Conservation (phyloP, 2,888 invertebrate species). For the Gari tellinella region DNA sequence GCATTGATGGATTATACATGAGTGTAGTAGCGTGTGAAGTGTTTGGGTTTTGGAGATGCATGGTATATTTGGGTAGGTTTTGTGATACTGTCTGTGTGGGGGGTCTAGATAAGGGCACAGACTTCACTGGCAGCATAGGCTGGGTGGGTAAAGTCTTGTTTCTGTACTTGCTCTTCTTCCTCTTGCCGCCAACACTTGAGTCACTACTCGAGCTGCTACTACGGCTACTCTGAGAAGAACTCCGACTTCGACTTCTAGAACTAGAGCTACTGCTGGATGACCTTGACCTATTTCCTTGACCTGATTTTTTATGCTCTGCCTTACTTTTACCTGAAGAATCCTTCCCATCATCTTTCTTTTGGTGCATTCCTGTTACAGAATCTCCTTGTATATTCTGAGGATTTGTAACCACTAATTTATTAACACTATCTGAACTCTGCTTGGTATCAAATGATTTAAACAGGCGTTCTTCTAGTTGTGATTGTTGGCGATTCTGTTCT, state of each 20-base stretch:
- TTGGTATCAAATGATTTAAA: constrained; percentile 51
- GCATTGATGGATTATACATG: constrained; percentile 27
- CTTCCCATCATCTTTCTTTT: not conserved
- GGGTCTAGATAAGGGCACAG: not conserved
- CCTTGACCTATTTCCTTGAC: constrained; percentile 14
- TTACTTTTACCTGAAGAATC: constrained; percentile 9
- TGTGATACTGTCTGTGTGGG: constrained; percentile 11
- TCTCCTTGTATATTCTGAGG: constrained; percentile 6
- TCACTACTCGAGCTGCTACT: constrained; percentile 64
- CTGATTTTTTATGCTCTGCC: constrained; percentile 2
- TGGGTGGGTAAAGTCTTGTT: constrained; percentile 53
- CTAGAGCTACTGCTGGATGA: constrained; percentile 47
- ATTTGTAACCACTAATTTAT: not conserved
- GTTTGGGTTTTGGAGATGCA: constrained; percentile 36
- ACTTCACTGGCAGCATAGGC: constrained; percentile 18
- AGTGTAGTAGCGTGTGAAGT: constrained; percentile 32
- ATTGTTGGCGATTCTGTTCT: constrained; percentile 35
- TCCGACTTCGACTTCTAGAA: constrained; percentile 56
- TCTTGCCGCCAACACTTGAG: constrained; percentile 42
- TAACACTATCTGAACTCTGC: not conserved
- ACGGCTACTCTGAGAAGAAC: constrained; percentile 58
- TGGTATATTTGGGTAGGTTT: constrained; percentile 45
- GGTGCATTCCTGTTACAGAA: constrained; percentile 1
- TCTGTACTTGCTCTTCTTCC: constrained; percentile 21
- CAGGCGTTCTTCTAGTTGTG: constrained; percentile 34